These are phyloP conservation scores for Ctenomys sociabilis DNA, from an alignment of 2,113 vertebrate genomes.

Conservation along the genomic window DNA sequence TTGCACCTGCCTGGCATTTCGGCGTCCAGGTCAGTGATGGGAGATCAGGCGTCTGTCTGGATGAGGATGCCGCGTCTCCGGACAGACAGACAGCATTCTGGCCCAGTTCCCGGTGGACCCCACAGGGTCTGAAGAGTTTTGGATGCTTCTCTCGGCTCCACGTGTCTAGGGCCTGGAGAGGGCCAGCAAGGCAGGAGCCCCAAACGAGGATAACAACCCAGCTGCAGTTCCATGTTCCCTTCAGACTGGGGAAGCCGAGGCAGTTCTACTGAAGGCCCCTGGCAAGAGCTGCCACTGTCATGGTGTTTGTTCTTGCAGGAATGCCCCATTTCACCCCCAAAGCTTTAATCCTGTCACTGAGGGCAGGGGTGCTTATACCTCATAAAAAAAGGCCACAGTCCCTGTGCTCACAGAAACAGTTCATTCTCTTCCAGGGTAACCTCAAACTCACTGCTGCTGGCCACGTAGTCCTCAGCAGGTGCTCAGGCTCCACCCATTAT, in stretches of 20 bases:
- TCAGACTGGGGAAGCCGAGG: too few species aligned
- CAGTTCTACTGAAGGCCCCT: background rate
- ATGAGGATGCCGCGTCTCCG: accelerated
- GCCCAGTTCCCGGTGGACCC: background rate
- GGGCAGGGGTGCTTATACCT: background rate
- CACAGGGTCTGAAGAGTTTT: background rate
- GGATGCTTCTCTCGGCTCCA: background rate
- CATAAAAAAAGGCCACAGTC: background rate
- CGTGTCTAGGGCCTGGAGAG: accelerated
- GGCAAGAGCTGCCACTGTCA: background rate
- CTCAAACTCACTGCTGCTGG: background rate
- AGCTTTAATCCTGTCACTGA: background rate
- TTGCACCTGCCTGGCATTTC: background rate
- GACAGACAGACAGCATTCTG: background rate
- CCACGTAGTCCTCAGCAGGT: background rate
- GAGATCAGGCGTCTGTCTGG: background rate
- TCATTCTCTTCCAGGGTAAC: background rate
- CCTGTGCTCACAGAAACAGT: background rate
- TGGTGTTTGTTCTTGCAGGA: background rate
- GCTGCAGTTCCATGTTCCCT: too few species aligned
- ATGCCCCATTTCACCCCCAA: background rate
- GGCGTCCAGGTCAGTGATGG: accelerated
- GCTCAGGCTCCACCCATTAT: background rate
- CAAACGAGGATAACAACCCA: background rate
- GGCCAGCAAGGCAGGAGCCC: background rate